Evolutionary conservation across 2,113 vertebrate genomes (phyloP), one percentile per base, ranked within the genome.

Genomic region (Mesitornis unicolor): DNA sequence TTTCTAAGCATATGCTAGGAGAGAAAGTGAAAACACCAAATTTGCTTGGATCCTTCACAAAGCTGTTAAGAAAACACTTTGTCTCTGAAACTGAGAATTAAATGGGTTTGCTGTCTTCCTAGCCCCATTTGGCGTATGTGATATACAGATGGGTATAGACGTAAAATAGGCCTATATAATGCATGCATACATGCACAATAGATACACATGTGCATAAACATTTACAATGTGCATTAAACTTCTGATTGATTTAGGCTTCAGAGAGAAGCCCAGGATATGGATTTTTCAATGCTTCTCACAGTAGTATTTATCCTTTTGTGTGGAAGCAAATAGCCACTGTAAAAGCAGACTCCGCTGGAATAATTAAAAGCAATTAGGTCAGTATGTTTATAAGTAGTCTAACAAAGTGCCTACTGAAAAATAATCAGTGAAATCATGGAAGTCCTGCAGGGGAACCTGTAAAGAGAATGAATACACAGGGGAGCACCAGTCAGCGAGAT

Each of bases 291-390:
- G 87, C 79, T 75, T 87, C 90, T 83, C 73, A 14, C 73, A 75
- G 82, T 81, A 71, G 61, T 93, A 83, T 97, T 95, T 93, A 65
- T 93, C 73, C 54, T 81, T 93, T 76, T 82, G 92, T 79, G 60
- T 74, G 87, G 47, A 89, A 79, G 90, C 86, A 88, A 94, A 82
- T 84, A 84, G 65, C 92, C 93, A 57, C 93, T 68, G 79, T 94
- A 92, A 95, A 93, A 95, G 85, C 92, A 93, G 75, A 80, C 84
- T 96, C 89, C 45, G 9, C 67, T 92, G 73, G 67, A 97, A 96
- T 96, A 96, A 97, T 97, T 97, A 97, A 97, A 97, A 97, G 87
- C 85, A 89, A 92, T 97, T 96, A 95, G 94, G 95, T 96, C 91
- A 80, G 79, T 95, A 43, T 93, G 89, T 96, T 97, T 96, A 45